Conservation (phyloP, 2,797 vertebrate species). For the Discoglossus pictus region DNA sequence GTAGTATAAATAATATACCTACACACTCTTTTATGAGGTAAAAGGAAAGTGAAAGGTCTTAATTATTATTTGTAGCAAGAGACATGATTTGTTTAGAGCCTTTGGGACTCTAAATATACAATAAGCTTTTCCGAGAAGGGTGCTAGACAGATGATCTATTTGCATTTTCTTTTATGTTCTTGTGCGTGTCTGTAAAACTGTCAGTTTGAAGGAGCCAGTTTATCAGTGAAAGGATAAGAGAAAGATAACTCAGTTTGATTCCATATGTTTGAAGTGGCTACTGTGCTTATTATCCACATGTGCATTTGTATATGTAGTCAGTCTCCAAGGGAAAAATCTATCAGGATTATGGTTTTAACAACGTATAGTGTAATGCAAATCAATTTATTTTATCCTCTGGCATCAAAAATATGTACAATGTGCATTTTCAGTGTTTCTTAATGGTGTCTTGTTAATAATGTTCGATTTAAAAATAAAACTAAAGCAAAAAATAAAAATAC, state of each 20-base stretch:
- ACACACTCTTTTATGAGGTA: slow-evolving; percentile 42
- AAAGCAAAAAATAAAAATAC: too few relatives aligned
- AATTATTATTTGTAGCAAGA: slow-evolving; percentile 61
- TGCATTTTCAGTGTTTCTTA: neutral
- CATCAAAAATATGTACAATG: neutral
- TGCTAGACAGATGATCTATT: slow-evolving; percentile 70
- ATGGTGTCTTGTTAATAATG: too few relatives aligned
- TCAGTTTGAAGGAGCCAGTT: slow-evolving; percentile 79
- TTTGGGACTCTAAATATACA: slow-evolving; percentile 67
- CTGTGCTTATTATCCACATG: slow-evolving; percentile 66
- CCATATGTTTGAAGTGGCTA: slow-evolving; percentile 87
- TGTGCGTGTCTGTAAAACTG: slow-evolving; percentile 75
- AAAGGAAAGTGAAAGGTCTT: slow-evolving; percentile 52
- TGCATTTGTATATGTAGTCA: slow-evolving; percentile 60
- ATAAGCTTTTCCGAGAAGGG: slow-evolving; percentile 64
- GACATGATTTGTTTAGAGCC: slow-evolving; percentile 66
- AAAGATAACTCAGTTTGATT: slow-evolving; percentile 86
- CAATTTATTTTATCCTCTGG: slow-evolving; percentile 2
- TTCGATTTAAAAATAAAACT: too few relatives aligned
- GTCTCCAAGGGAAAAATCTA: neutral
- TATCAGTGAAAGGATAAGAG: slow-evolving; percentile 76
- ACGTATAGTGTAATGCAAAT: neutral
- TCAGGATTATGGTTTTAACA: neutral
- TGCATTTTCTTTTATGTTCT: slow-evolving; percentile 77
- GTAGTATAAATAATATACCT: slow-evolving; percentile 19